A percentile compares a stretch with the other conserved stretches of the same genome.
Evolutionary conservation across 2,888 invertebrate genomes (phyloP).

Genomic region (Sthenelais limicola): DNA sequence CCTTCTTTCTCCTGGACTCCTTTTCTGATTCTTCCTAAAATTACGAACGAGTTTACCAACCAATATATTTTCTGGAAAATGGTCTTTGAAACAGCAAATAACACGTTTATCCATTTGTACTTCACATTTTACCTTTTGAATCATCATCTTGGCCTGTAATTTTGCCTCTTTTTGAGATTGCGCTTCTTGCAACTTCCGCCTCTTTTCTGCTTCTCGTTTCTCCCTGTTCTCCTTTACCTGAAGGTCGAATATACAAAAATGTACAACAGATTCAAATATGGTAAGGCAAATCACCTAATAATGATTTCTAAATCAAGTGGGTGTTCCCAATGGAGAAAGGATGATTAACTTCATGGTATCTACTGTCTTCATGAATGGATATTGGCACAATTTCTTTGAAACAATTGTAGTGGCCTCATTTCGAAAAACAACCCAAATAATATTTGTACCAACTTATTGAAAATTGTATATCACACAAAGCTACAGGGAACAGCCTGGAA

Average conservation of each 20-base stretch:
- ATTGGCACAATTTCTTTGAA: too few species aligned
- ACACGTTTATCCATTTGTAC: neutral
- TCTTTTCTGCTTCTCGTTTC: constrained; percentile 60
- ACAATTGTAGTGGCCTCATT: neutral
- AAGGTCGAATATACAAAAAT: neutral
- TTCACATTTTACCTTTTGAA: constrained; percentile 57
- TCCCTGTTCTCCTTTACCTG: constrained; percentile 69
- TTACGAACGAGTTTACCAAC: neutral
- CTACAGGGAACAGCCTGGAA: too few species aligned
- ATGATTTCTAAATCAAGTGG: too few species aligned
- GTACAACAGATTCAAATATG: neutral
- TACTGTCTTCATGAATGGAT: too few species aligned
- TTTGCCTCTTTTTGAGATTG: constrained; percentile 65
- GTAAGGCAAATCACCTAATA: neutral
- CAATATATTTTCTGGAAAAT: neutral
- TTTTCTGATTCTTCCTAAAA: constrained; percentile 63
- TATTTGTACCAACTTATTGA: too few species aligned
- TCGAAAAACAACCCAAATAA: too few species aligned
- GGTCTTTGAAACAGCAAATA: neutral
- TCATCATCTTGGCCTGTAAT: constrained; percentile 62
- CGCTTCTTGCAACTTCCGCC: constrained; percentile 55
- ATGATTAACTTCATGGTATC: too few species aligned
- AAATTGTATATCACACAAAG: too few species aligned
- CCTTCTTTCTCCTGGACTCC: constrained; percentile 56
- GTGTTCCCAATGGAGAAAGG: too few species aligned